Evolutionary conservation across 2,888 invertebrate species (phyloP).

Genomic region (Chymomyza fuscimana): DNA sequence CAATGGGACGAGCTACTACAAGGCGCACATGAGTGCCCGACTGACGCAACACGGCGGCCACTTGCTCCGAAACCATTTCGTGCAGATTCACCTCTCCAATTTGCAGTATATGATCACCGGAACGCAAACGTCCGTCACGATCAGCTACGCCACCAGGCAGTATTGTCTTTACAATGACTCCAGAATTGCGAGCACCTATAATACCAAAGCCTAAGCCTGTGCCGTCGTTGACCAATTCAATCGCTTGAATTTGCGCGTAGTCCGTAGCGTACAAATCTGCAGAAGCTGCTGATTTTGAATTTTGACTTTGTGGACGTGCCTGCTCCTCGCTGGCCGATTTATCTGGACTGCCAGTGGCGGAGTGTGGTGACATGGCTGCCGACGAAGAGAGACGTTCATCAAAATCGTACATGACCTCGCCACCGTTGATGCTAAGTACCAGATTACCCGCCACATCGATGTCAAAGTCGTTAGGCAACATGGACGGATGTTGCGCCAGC

Average conservation of each 20-base stretch:
- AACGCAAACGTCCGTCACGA: slow-evolving; percentile 96
- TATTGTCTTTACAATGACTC: slow-evolving; percentile 99
- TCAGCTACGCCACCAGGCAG: slow-evolving; percentile 98
- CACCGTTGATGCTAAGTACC: slow-evolving; percentile 84
- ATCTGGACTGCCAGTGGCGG: slow-evolving; percentile 81
- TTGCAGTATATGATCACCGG: slow-evolving; percentile 99
- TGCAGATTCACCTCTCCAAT: slow-evolving; percentile 93
- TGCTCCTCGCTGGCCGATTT: slow-evolving; percentile 81
- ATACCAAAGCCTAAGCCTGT: slow-evolving; percentile 99
- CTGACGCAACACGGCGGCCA: slow-evolving; percentile 96
- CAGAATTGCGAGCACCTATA: slow-evolving; percentile 97
- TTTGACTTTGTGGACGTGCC: slow-evolving; percentile 82
- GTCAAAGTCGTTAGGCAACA: slow-evolving; percentile 95
- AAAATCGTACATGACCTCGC: slow-evolving; percentile 82
- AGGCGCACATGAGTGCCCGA: slow-evolving; percentile 96
- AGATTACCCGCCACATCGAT: slow-evolving; percentile 90
- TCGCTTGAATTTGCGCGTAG: slow-evolving; percentile 98
- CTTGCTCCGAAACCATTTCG: slow-evolving; percentile 99
- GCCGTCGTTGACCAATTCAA: slow-evolving; percentile 98
- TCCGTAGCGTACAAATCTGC: slow-evolving; percentile 90
- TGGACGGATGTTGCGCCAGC: slow-evolving; percentile 93
- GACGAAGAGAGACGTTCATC: slow-evolving; percentile 88
- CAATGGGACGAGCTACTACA: slow-evolving; percentile 95
- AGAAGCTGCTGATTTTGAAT: slow-evolving; percentile 82
- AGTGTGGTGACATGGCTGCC: slow-evolving; percentile 85